Conservation (phyloP, 2,113 vertebrate genomes). For the Conger conger region DNA sequence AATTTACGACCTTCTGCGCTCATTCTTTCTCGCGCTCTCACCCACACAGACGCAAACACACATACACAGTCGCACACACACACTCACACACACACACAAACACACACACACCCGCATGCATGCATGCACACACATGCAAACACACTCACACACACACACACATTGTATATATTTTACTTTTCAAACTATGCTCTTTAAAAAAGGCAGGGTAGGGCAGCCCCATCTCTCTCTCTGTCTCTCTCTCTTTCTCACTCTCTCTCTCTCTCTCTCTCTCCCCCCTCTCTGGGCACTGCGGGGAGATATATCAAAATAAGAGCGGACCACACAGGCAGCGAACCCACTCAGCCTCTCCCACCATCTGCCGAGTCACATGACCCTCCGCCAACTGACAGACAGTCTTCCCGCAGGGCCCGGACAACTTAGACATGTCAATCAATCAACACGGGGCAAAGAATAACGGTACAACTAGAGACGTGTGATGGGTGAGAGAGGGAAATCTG, state of each 20-base stretch:
- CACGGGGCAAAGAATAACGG: constrained; percentile 1
- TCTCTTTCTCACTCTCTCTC: constrained; percentile 46
- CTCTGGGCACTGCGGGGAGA: constrained; percentile 62
- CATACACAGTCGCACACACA: neutral
- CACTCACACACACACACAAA: constrained; percentile 15
- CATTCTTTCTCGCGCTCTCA: neutral
- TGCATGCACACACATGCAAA: no score
- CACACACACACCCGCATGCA: no score
- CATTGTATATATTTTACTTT: constrained; percentile 3
- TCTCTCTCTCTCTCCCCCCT: constrained; percentile 63
- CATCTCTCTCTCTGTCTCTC: neutral
- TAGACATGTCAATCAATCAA: constrained; percentile 95
- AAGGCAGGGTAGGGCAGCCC: neutral
- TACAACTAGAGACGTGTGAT: neutral
- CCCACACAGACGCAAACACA: neutral
- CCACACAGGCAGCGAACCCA: constrained; percentile 85
- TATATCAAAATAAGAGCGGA: constrained; percentile 66
- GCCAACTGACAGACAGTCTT: constrained; percentile 82
- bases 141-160: constrained; percentile 27
- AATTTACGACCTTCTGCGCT: neutral
- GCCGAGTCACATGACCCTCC: constrained; percentile 78
- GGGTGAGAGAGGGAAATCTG: constrained; percentile 35
- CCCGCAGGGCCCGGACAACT: constrained; percentile 84
- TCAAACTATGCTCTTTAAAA: neutral
- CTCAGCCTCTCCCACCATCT: constrained; percentile 84